Percentiles rank a stretch among this genome's conserved stretches.
Evolutionary conservation across 2,113 vertebrate species (phyloP).

Genomic region (Columbina picui): DNA sequence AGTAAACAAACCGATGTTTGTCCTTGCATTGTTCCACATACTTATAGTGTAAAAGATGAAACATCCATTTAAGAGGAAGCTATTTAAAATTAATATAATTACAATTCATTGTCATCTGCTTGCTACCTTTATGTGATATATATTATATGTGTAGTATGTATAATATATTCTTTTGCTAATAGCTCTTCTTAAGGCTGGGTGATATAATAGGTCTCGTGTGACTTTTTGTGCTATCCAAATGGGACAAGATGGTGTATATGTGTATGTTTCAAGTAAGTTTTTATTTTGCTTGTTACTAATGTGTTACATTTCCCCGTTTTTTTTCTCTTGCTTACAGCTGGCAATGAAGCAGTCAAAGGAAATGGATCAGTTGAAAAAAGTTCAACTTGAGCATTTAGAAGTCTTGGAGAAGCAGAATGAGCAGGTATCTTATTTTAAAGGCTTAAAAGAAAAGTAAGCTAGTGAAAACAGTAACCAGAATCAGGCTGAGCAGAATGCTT

Average conservation of each 20-base stretch:
- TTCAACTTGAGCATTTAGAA: conserved; percentile 93
- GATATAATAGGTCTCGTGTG: neutral
- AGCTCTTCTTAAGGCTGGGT: neutral
- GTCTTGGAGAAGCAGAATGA: conserved; percentile 97
- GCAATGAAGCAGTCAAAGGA: conserved; percentile 98
- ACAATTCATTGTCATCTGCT: neutral
- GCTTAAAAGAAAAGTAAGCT: neutral
- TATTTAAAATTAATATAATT: neutral
- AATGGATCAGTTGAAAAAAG: conserved; percentile 95
- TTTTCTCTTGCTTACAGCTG: conserved; percentile 76
- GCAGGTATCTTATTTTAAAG: conserved; percentile 83
- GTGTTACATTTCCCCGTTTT: neutral
- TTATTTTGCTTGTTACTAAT: neutral
- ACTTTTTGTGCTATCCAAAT: neutral
- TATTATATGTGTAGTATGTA: neutral
- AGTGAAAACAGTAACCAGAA: neutral
- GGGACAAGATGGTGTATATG: neutral
- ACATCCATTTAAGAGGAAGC: neutral
- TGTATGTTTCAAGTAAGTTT: neutral
- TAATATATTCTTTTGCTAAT: neutral
- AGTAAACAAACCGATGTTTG: neutral
- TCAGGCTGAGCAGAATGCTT: neutral
- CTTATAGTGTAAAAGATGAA: neutral
- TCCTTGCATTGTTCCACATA: neutral
- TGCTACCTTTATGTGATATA: neutral